phyloP scores from a whole-genome alignment of 1,140 invertebrate species.

The Cecropterus lyciades region DNA sequence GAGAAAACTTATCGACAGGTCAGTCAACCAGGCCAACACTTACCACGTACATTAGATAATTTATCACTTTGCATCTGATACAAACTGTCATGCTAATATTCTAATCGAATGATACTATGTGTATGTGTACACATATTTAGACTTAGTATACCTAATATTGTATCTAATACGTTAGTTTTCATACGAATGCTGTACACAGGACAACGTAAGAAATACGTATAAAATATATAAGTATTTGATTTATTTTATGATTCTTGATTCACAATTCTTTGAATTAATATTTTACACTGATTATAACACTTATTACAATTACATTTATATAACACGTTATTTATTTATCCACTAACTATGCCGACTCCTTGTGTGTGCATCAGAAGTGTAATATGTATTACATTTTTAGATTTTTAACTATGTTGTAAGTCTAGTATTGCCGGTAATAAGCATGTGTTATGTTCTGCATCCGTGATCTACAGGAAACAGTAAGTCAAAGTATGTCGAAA shows the following conservation, averaged over 20 bases:
- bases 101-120: slow-evolving; percentile 6
- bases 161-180: slow-evolving; percentile 1
- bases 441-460: slow-evolving; percentile 83
- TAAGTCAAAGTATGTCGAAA: slow-evolving; percentile 86
- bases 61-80: slow-evolving; percentile 17
- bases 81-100: slow-evolving; percentile 9
- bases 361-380: slow-evolving; percentile 61
- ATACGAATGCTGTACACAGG: slow-evolving; percentile 4
- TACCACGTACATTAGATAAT: slow-evolving; percentile 33
- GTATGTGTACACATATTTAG: slow-evolving; percentile 8
- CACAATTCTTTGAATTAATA: not conserved
- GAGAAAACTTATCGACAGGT: slow-evolving; percentile 98
- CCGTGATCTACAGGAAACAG: slow-evolving; percentile 87
- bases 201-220: too few relatives aligned
- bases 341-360: slow-evolving; percentile 54
- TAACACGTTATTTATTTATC: not conserved
- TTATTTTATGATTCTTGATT: too few relatives aligned
- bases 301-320: not conserved
- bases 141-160: not conserved
- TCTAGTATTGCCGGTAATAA: slow-evolving; percentile 71
- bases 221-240: too few relatives aligned
- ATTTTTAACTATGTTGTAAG: slow-evolving; percentile 47
- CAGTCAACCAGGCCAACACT: slow-evolving; percentile 80
- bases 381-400: slow-evolving; percentile 12
- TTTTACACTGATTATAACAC: not conserved